These are phyloP conservation scores for Ichneumoninae sp. DNA, from an alignment of 2,888 invertebrate genomes.

Conservation along the genomic window DNA sequence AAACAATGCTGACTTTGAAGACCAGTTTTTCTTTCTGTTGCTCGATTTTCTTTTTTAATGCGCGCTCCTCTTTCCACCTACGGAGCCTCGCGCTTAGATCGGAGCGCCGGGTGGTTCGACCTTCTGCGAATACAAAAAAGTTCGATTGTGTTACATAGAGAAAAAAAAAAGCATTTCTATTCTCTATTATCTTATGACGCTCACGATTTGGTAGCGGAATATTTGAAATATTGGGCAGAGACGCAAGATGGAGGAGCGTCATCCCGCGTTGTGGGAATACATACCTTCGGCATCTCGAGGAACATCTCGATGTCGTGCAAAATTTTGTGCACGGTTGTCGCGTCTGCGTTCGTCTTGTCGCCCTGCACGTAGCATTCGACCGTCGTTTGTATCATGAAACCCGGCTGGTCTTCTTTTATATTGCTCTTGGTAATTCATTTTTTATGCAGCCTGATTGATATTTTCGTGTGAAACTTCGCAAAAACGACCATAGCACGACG, in stretches of 20 bases:
- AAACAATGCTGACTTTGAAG: slow-evolving; percentile 78
- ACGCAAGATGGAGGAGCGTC: background rate
- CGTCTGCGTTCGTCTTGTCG: slow-evolving; percentile 52
- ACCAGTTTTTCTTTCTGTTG: slow-evolving; percentile 73
- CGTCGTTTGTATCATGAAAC: background rate
- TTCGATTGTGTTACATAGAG: background rate
- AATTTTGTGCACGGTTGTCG: slow-evolving; percentile 53
- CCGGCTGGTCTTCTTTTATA: slow-evolving; percentile 28
- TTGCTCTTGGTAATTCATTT: slow-evolving; percentile 36
- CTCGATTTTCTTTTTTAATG: slow-evolving; percentile 70
- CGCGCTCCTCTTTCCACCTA: slow-evolving; percentile 75
- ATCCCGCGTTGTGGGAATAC: background rate
- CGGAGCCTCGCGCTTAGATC: slow-evolving; percentile 56
- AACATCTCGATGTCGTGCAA: slow-evolving; percentile 58
- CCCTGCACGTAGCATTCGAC: slow-evolving; percentile 61
- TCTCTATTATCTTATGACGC: too few species aligned
- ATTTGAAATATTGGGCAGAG: background rate
- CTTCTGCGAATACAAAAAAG: background rate
- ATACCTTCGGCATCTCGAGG: slow-evolving; percentile 38
- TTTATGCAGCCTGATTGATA: background rate
- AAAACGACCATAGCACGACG: slow-evolving; percentile 36
- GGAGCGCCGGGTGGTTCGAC: slow-evolving; percentile 27
- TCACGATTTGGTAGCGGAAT: too few species aligned
- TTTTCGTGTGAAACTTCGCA: background rate
- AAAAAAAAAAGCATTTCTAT: background rate